Evolutionary conservation across 2,797 vertebrate species (phyloP).

Genomic region (Propithecus perrieri): DNA sequence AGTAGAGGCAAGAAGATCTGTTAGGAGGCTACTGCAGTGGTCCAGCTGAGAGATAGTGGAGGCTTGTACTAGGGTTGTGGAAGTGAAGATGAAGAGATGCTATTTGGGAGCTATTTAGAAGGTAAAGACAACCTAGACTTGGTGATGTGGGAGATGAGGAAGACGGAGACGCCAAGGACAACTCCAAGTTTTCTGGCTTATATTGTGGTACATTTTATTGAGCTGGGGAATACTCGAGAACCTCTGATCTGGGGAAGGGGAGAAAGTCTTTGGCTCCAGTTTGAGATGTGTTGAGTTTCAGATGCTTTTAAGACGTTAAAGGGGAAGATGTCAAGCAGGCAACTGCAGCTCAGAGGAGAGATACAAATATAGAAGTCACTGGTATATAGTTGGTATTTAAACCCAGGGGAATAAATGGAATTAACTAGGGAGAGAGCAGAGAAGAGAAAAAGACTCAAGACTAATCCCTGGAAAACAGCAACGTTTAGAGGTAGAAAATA

Average conservation of each 20-base stretch:
- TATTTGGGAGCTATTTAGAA: neutral
- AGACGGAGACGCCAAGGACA: conserved; percentile 13
- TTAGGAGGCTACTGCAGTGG: neutral
- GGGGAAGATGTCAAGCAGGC: neutral
- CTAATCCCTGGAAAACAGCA: neutral
- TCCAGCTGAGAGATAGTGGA: neutral
- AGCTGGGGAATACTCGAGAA: neutral
- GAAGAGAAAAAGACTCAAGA: neutral
- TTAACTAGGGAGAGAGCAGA: neutral
- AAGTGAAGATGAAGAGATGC: neutral
- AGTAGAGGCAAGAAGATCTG: neutral
- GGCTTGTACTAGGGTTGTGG: neutral
- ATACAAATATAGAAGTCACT: conserved; percentile 1
- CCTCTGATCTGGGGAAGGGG: neutral
- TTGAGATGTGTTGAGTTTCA: neutral
- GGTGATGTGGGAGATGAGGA: neutral
- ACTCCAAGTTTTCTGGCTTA: neutral
- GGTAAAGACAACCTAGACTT: neutral
- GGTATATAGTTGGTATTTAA: neutral
- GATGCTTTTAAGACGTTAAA: neutral
- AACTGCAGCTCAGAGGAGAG: neutral
- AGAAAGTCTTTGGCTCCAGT: neutral
- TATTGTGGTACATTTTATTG: neutral
- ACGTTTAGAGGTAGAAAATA: neutral
- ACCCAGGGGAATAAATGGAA: neutral